Conservation (phyloP, 2,797 vertebrate genomes). For the Leptodactylus fallax region DNA sequence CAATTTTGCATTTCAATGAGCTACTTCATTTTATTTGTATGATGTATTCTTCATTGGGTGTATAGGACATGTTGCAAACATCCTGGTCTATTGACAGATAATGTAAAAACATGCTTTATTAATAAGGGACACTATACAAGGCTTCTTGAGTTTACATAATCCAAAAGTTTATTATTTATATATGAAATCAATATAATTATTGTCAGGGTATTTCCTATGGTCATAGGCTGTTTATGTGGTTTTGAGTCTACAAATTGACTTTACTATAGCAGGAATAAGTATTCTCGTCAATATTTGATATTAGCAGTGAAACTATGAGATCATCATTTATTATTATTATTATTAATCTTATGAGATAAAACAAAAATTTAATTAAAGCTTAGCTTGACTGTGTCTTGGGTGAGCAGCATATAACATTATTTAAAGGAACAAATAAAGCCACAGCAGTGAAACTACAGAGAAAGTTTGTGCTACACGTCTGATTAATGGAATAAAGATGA, state of each 20-base stretch:
- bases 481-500: slow-evolving; percentile 18
- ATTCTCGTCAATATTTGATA: background rate
- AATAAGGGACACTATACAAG: too few relatives aligned
- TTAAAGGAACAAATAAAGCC: slow-evolving; percentile 8
- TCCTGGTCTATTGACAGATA: too few relatives aligned
- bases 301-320: background rate
- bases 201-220: background rate
- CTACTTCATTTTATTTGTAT: too few relatives aligned
- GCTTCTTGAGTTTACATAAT: too few relatives aligned
- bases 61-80: too few relatives aligned
- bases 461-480: background rate
- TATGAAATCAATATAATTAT: too few relatives aligned
- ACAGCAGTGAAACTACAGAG: slow-evolving; percentile 23
- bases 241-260: background rate
- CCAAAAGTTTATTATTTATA: too few relatives aligned
- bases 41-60: too few relatives aligned
- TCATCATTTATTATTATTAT: too few relatives aligned
- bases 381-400: background rate
- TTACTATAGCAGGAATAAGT: background rate
- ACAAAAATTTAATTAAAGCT: slow-evolving; percentile 2
- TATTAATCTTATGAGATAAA: background rate
- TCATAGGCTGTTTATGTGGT: background rate
- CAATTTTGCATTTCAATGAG: too few relatives aligned
- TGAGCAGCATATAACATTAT: background rate
- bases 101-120: too few relatives aligned